Evolutionary conservation across 2,797 vertebrate genomes (phyloP).

Genomic region (Mormyrus hasselquistii): DNA sequence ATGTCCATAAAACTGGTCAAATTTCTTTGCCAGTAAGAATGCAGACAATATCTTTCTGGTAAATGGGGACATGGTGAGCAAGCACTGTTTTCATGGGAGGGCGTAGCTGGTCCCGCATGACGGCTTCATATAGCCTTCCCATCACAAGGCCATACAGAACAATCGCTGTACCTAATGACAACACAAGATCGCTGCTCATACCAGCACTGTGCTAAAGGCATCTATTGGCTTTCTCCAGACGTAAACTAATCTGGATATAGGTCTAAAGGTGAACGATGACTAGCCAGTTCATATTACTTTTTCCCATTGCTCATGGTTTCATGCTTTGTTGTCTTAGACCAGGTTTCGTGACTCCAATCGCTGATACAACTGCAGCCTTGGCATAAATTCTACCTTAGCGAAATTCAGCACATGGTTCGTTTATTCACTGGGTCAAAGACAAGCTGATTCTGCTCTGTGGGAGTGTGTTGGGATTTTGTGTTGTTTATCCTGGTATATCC

Average conservation of each 20-base stretch:
- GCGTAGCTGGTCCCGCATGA: not conserved
- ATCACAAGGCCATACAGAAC: not conserved
- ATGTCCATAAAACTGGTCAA: not conserved
- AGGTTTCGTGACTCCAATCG: not conserved
- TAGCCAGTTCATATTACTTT: not conserved
- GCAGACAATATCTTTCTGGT: not conserved
- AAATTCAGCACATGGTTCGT: not conserved
- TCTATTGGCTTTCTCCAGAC: not conserved
- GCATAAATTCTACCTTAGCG: not conserved
- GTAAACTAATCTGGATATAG: not conserved
- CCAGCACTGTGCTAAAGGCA: not conserved
- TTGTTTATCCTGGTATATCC: not conserved
- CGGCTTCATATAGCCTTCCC: not conserved
- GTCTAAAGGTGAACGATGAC: not conserved
- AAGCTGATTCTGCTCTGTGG: not conserved
- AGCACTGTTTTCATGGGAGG: not conserved
- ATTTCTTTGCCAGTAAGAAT: not conserved
- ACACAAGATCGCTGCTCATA: not conserved
- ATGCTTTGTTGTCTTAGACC: not conserved
- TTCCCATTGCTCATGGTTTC: not conserved
- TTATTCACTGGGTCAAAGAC: not conserved
- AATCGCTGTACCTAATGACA: not conserved
- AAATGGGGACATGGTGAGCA: not conserved
- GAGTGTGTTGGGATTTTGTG: not conserved
- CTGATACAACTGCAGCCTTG: not conserved